Percentiles rank a stretch among this genome's conserved stretches.
Conservation (phyloP, 2,113 vertebrate genomes). For the Rutilus rutilus region DNA sequence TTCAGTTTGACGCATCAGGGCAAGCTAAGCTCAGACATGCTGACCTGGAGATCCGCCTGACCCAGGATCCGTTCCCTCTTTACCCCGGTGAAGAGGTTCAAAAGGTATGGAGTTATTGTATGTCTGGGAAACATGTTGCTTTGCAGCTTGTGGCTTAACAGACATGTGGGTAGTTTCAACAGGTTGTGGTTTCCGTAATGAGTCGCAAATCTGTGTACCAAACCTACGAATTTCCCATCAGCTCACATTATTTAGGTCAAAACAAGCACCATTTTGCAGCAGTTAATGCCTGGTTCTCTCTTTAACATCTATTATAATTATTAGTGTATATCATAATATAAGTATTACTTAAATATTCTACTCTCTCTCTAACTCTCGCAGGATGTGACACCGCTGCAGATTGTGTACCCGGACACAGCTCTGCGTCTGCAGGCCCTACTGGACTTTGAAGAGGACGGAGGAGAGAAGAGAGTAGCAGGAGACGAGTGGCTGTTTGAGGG, state of each 20-base stretch:
- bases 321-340: neutral
- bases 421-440: conserved; percentile 87
- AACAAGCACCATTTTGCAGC: neutral
- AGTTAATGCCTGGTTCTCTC: neutral
- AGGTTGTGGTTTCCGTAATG: neutral
- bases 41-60: conserved; percentile 87
- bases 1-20: conserved; percentile 79
- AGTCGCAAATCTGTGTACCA: neutral
- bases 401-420: conserved; percentile 88
- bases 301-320: neutral
- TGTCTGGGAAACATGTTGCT: neutral
- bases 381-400: conserved; percentile 83
- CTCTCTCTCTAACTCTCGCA: conserved; percentile 54
- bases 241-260: neutral
- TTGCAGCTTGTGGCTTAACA: neutral
- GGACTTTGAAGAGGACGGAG: conserved; percentile 78
- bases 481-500: conserved; percentile 94
- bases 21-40: conserved; percentile 87
- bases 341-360: neutral
- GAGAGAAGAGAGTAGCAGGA: conserved; percentile 80
- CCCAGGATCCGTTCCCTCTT: conserved; percentile 83
- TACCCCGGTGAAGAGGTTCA: conserved; percentile 77
- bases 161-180: neutral
- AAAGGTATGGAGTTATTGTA: conserved; percentile 63
- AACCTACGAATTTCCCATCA: neutral